A percentile compares a stretch with the other conserved stretches of the same genome.
Conservation (phyloP, 2,797 vertebrate genomes). For the Lemur catta region DNA sequence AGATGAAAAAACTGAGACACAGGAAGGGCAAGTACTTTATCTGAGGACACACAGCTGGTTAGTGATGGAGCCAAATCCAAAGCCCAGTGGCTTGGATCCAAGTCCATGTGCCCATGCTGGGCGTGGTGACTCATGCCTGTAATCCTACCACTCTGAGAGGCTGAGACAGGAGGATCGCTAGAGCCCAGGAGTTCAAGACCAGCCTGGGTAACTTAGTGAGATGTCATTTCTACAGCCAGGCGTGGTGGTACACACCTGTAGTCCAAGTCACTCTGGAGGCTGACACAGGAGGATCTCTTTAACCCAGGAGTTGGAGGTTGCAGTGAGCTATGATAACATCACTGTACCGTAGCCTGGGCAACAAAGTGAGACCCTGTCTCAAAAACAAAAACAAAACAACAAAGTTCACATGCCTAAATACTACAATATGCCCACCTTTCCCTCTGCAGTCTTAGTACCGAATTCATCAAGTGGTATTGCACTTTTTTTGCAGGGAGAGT, state of each 20-base stretch:
- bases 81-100: neutral
- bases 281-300: neutral
- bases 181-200: neutral
- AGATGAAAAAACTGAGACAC: neutral
- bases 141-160: too few relatives aligned
- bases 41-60: neutral
- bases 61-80: neutral
- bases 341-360: neutral
- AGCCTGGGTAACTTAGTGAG: neutral
- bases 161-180: neutral
- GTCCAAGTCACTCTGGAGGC: neutral
- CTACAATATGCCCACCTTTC: neutral
- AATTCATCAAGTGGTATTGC: neutral
- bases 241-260: neutral
- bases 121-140: neutral
- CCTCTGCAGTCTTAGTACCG: neutral
- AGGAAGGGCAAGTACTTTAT: neutral
- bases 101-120: neutral
- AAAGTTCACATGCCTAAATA: neutral
- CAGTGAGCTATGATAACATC: neutral
- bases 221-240: neutral
- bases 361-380: neutral
- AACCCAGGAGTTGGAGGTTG: neutral
- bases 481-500: neutral
- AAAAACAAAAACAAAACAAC: neutral